These are phyloP conservation scores for Acanthosepion lycidas DNA, from an alignment of 2,888 invertebrate species.

Conservation along the genomic window DNA sequence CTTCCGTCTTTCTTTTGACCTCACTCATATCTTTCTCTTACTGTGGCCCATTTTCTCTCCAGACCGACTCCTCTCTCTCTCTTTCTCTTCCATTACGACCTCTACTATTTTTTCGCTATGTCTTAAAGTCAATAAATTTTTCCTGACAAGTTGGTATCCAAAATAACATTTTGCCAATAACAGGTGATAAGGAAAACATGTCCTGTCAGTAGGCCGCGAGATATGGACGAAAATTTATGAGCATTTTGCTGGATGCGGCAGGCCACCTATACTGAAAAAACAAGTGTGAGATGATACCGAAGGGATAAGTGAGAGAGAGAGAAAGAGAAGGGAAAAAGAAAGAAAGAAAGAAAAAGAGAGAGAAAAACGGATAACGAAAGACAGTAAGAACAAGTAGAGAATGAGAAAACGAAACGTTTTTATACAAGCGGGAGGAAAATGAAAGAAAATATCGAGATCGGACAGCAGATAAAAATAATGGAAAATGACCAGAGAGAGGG, in stretches of 20 bases:
- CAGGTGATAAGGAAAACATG: slow-evolving; percentile 33
- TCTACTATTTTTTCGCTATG: not conserved
- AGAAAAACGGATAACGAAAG: not conserved
- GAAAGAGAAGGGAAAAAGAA: not conserved
- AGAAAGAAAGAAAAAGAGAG: not conserved
- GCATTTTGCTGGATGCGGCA: slow-evolving; percentile 18
- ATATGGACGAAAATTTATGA: not conserved
- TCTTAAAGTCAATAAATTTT: not conserved
- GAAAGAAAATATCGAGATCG: not conserved
- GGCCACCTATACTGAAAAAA: not conserved
- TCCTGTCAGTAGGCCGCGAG: slow-evolving; percentile 17
- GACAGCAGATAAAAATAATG: not conserved
- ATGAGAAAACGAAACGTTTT: not conserved
- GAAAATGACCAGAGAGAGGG: not conserved
- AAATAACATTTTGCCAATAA: slow-evolving; percentile 33
- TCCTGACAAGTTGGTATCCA: slow-evolving; percentile 33
- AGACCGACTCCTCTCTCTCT: not conserved
- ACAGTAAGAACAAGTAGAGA: not conserved
- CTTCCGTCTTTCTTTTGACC: not conserved
- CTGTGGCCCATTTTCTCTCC: not conserved
- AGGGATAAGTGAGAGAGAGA: not conserved
- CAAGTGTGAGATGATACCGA: not conserved
- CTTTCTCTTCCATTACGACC: not conserved
- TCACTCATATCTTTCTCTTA: not conserved
- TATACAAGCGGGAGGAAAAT: not conserved